phyloP scores from a whole-genome alignment of 2,113 vertebrate species.

The Phaetusa simplex region DNA sequence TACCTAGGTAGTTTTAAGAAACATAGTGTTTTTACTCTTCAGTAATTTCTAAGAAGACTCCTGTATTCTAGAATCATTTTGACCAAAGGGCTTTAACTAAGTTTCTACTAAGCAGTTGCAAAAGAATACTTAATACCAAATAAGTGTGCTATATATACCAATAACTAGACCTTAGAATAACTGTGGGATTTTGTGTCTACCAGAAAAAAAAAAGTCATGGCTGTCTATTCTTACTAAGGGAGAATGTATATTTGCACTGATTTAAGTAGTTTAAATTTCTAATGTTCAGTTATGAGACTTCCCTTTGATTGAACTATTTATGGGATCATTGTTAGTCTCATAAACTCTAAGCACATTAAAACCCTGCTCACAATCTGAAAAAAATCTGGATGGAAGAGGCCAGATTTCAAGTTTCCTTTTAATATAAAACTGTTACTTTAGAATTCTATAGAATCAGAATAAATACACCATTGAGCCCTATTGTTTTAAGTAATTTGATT shows the following conservation, averaged over 20 bases:
- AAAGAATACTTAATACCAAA: neutral
- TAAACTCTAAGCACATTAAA: neutral
- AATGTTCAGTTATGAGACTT: neutral
- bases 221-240: neutral
- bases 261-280: neutral
- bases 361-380: neutral
- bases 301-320: neutral
- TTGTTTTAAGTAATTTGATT: neutral
- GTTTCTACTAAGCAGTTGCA: neutral
- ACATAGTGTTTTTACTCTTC: neutral
- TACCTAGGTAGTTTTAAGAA: neutral
- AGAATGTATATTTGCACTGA: neutral
- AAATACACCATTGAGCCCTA: neutral
- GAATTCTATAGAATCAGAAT: neutral
- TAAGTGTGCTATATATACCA: neutral
- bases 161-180: neutral
- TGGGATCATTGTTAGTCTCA: neutral
- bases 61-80: neutral
- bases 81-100: neutral
- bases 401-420: constrained; percentile 3
- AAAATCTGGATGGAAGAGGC: neutral
- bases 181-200: neutral
- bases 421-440: neutral
- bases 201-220: neutral
- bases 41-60: neutral